Evolutionary conservation across 1,140 invertebrate species (phyloP).

Genomic region (Trachymyrmex cornetzi): DNA sequence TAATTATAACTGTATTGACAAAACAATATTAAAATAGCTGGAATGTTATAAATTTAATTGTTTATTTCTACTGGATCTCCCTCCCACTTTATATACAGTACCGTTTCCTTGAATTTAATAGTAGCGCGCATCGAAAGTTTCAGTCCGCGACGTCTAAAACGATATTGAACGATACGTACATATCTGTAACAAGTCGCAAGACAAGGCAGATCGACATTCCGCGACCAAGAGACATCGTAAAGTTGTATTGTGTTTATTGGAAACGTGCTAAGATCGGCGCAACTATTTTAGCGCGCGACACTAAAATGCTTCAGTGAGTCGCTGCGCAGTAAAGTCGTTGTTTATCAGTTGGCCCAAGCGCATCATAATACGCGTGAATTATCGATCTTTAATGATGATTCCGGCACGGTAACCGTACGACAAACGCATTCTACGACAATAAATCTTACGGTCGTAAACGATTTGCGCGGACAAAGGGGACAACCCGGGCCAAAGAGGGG

Average conservation of each 20-base stretch:
- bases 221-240: slow-evolving; percentile 16
- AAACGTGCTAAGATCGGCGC: slow-evolving; percentile 39
- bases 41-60: background rate
- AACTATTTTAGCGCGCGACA: slow-evolving; percentile 52
- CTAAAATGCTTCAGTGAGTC: slow-evolving; percentile 45
- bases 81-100: background rate
- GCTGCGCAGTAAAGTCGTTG: slow-evolving; percentile 51
- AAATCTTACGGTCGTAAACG: slow-evolving; percentile 80
- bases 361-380: slow-evolving; percentile 75
- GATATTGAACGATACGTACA: background rate
- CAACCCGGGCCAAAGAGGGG: slow-evolving; percentile 39
- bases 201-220: slow-evolving; percentile 33
- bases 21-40: background rate
- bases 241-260: slow-evolving; percentile 44
- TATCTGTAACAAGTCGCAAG: slow-evolving; percentile 22
- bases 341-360: slow-evolving; percentile 65
- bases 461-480: slow-evolving; percentile 76
- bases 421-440: slow-evolving; percentile 71
- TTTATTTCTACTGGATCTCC: background rate
- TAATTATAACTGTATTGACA: background rate
- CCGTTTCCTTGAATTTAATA: slow-evolving; percentile 7
- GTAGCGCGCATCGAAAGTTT: background rate
- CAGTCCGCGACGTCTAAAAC: slow-evolving; percentile 17
- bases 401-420: slow-evolving; percentile 66
- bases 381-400: slow-evolving; percentile 82